These are phyloP conservation scores for Oryzias celebensis DNA, from an alignment of 2,113 vertebrate genomes.

Conservation along the genomic window DNA sequence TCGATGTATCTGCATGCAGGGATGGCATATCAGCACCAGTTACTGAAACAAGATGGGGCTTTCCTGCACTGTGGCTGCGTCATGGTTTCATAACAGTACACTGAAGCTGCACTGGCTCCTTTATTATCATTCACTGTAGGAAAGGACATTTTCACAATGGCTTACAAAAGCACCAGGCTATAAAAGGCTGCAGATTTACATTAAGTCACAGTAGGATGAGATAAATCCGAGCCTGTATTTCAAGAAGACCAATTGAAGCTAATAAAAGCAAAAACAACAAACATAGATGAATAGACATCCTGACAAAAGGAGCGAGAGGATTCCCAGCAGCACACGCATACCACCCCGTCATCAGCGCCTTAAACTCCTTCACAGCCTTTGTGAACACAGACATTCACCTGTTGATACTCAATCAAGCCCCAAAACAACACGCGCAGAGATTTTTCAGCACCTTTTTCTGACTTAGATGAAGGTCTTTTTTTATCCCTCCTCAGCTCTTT, in stretches of 20 bases:
- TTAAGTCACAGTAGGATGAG: slow-evolving; percentile 15
- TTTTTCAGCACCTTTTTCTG: slow-evolving; percentile 17
- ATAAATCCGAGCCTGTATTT: slow-evolving; percentile 6
- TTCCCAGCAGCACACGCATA: background rate
- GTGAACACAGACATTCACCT: slow-evolving; percentile 1
- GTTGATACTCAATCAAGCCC: background rate
- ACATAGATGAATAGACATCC: slow-evolving; percentile 5
- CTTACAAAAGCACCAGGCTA: slow-evolving; percentile 16
- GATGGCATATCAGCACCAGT: slow-evolving; percentile 30
- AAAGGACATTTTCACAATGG: slow-evolving; percentile 25
- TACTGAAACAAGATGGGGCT: slow-evolving; percentile 17
- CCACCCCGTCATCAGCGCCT: background rate
- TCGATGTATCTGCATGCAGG: slow-evolving; percentile 6
- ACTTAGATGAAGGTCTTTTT: background rate
- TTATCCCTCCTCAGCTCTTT: background rate
- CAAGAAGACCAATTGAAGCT: slow-evolving; percentile 10
- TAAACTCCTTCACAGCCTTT: background rate
- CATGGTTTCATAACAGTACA: slow-evolving; percentile 36
- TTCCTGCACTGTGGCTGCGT: slow-evolving; percentile 4
- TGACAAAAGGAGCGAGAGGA: slow-evolving; percentile 20
- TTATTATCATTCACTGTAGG: slow-evolving; percentile 12
- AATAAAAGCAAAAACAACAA: slow-evolving; percentile 16
- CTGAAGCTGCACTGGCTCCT: slow-evolving; percentile 18
- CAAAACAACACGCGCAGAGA: background rate
- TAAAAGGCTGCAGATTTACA: slow-evolving; percentile 23